Percentiles rank a stretch among this genome's conserved stretches.
These are phyloP conservation scores for Mesochorus sp. DNA, from an alignment of 2,888 invertebrate genomes.

Conservation along the genomic window DNA sequence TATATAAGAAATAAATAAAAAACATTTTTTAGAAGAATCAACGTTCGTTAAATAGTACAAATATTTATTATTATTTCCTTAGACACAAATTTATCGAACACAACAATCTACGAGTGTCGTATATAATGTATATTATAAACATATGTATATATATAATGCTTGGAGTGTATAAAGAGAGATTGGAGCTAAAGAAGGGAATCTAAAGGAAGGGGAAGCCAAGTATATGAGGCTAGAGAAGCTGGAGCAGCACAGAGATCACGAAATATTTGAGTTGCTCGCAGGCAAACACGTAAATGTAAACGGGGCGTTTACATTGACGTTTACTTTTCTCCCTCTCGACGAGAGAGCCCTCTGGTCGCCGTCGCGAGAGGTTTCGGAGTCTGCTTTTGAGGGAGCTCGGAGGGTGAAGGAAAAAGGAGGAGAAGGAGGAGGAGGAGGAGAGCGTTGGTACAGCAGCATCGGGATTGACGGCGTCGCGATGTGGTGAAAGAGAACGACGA, in stretches of 20 bases:
- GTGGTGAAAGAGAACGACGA: conserved; percentile 48
- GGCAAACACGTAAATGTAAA: conserved; percentile 81
- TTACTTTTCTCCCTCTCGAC: conserved; percentile 78
- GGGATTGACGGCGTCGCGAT: conserved; percentile 17
- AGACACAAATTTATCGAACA: too few relatives aligned
- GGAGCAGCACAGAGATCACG: conserved; percentile 74
- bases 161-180: conserved; percentile 14
- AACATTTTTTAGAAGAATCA: too few relatives aligned
- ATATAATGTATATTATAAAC: background rate
- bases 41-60: too few relatives aligned
- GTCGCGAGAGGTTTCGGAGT: conserved; percentile 45
- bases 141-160: background rate
- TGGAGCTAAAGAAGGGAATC: background rate
- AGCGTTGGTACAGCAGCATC: conserved; percentile 24
- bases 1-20: too few relatives aligned
- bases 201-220: conserved; percentile 30
- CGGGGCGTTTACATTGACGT: conserved; percentile 80
- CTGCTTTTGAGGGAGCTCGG: conserved; percentile 41
- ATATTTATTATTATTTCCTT: too few relatives aligned
- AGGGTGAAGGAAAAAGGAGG: conserved; percentile 21
- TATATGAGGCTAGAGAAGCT: conserved; percentile 52
- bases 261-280: conserved; percentile 81
- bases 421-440: conserved; percentile 4
- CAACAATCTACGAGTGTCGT: background rate
- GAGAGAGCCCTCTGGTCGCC: conserved; percentile 64